phyloP scores from a whole-genome alignment of 2,113 vertebrate genomes.

The Platycercus adscitus region DNA sequence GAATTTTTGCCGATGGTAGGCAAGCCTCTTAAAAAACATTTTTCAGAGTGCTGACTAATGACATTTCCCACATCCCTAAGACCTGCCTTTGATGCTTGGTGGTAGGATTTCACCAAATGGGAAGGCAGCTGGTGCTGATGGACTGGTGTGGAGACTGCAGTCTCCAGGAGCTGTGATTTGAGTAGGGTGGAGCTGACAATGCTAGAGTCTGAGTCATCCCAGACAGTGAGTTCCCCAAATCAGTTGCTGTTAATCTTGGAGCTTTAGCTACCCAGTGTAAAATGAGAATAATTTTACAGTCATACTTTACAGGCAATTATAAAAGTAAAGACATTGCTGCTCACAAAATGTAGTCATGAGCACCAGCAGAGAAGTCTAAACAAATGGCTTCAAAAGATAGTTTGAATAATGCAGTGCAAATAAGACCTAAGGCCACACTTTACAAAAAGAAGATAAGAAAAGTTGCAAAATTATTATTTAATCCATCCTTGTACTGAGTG shows the following conservation, averaged over 20 bases:
- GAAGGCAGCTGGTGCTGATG: neutral
- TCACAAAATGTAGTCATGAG: neutral
- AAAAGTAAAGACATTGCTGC: neutral
- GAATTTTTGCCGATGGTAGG: neutral
- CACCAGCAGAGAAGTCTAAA: constrained; percentile 2
- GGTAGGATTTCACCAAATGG: neutral
- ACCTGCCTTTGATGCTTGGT: neutral
- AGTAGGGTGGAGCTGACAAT: neutral
- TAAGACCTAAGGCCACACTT: neutral
- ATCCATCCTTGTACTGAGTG: neutral
- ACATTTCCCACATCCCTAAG: neutral
- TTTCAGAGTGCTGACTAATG: neutral
- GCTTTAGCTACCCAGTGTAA: neutral
- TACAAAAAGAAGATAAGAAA: neutral
- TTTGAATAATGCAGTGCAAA: neutral
- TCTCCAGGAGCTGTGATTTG: neutral
- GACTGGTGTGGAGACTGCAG: neutral
- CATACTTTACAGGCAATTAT: neutral
- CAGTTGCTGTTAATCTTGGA: neutral
- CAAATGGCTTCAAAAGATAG: neutral
- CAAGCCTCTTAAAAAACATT: neutral
- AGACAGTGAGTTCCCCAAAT: neutral
- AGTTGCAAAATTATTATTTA: neutral
- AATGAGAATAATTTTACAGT: neutral
- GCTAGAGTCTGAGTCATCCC: neutral